phyloP scores from a whole-genome alignment of 1,140 invertebrate genomes.

The Pseudoatta argentina region DNA sequence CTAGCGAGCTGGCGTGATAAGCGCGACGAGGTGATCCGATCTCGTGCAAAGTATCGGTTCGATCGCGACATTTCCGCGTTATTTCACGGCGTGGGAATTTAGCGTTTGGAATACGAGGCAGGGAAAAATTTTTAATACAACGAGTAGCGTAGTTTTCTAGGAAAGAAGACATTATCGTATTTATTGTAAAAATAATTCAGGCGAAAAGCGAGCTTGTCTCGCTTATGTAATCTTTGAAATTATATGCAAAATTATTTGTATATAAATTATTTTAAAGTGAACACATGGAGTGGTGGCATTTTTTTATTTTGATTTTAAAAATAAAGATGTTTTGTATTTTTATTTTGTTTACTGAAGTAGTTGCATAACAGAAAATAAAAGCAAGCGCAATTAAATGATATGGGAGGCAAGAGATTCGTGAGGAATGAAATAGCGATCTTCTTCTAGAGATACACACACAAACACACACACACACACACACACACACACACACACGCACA shows the following conservation, averaged over 20 bases:
- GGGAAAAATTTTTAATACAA: constrained; percentile 19
- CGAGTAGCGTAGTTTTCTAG: background rate
- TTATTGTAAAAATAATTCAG: background rate
- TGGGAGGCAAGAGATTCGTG: background rate
- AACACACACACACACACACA: no score
- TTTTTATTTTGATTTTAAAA: background rate
- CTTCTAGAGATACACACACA: background rate
- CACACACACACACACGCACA: no score
- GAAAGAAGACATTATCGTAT: background rate
- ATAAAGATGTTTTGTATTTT: background rate
- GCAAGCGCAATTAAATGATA: background rate
- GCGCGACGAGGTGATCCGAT: constrained; percentile 56
- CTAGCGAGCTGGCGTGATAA: constrained; percentile 50
- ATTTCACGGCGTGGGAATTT: constrained; percentile 38
- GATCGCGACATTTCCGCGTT: constrained; percentile 60
- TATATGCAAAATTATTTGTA: background rate
- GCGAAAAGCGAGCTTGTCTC: background rate
- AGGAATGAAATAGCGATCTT: constrained; percentile 42
- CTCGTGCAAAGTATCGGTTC: constrained; percentile 46
- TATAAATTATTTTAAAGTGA: background rate
- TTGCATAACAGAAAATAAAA: background rate
- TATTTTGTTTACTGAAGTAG: background rate
- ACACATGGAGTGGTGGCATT: no score
- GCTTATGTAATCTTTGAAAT: background rate
- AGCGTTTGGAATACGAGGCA: constrained; percentile 12